phyloP scores from a whole-genome alignment of 2,888 invertebrate genomes.

The Fragum sueziense region DNA sequence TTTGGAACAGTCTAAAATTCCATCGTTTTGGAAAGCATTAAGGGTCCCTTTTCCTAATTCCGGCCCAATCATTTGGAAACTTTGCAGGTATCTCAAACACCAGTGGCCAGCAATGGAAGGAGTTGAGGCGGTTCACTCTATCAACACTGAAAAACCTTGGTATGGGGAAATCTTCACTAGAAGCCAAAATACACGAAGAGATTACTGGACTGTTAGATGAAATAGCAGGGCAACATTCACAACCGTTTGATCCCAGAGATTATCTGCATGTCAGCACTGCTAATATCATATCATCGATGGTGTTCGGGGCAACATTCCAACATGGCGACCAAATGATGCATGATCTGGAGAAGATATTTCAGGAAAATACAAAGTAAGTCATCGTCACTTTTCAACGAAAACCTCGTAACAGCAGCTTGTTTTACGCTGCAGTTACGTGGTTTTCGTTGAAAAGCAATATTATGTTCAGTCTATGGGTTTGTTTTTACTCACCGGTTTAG shows the following conservation, averaged over 20 bases:
- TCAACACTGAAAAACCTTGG: constrained; percentile 58
- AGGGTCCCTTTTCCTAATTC: too few species aligned
- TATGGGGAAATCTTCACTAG: constrained; percentile 51
- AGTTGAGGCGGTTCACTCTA: constrained; percentile 56
- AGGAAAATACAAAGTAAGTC: constrained; percentile 37
- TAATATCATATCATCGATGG: constrained; percentile 39
- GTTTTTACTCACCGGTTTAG: too few species aligned
- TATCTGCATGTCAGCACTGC: constrained; percentile 21
- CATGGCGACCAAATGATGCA: constrained; percentile 47
- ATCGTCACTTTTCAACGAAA: too few species aligned
- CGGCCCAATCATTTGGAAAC: too few species aligned
- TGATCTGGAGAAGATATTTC: constrained; percentile 33
- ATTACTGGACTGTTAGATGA: neutral
- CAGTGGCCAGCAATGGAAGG: constrained; percentile 50
- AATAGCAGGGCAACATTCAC: neutral
- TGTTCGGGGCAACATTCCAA: constrained; percentile 48
- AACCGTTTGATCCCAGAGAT: constrained; percentile 38
- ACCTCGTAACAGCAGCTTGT: too few species aligned
- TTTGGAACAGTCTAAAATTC: too few species aligned
- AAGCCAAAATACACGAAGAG: constrained; percentile 55
- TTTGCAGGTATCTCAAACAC: constrained; percentile 33
- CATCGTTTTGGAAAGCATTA: too few species aligned
- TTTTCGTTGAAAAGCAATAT: too few species aligned
- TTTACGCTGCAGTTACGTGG: too few species aligned
- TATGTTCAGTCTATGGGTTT: too few species aligned